phyloP scores from a whole-genome alignment of 1,140 invertebrate genomes.

The Capitella teleta region DNA sequence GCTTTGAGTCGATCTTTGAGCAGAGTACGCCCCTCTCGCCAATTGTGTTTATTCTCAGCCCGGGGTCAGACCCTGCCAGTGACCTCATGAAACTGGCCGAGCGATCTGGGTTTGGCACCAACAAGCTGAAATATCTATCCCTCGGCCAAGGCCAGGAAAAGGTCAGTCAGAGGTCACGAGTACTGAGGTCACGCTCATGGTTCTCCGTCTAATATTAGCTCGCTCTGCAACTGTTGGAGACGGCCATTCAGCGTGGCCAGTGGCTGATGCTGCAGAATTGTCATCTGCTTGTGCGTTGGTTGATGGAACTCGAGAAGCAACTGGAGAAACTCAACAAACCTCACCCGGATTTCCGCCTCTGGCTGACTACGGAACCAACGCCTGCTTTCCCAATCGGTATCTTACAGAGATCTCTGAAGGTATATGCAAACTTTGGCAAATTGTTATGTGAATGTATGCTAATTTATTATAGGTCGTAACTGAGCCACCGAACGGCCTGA shows the following conservation, averaged over 20 bases:
- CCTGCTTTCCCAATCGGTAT: constrained; percentile 77
- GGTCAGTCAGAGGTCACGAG: constrained; percentile 32
- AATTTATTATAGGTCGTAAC: constrained; percentile 58
- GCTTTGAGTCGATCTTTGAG: constrained; percentile 67
- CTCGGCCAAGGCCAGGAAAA: constrained; percentile 80
- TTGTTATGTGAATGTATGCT: not conserved
- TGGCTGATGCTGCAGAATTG: constrained; percentile 88
- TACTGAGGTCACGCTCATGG: not conserved
- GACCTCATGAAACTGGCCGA: constrained; percentile 81
- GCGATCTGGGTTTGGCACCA: constrained; percentile 54
- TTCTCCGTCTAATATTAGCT: constrained; percentile 39
- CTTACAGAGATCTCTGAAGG: constrained; percentile 71
- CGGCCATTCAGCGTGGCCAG: constrained; percentile 60
- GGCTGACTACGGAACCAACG: constrained; percentile 79
- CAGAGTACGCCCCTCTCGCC: constrained; percentile 67
- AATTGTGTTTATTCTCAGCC: constrained; percentile 75
- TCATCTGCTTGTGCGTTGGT: constrained; percentile 68
- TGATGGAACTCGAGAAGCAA: constrained; percentile 66
- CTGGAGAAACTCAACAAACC: constrained; percentile 65
- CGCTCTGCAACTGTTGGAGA: constrained; percentile 60
- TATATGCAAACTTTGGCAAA: constrained; percentile 23
- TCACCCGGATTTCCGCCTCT: constrained; percentile 80
- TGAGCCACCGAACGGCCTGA: constrained; percentile 78
- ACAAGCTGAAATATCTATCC: constrained; percentile 68
- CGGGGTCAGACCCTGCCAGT: constrained; percentile 73